Conservation (phyloP, 1,140 invertebrate species). For the Formica selysi region DNA sequence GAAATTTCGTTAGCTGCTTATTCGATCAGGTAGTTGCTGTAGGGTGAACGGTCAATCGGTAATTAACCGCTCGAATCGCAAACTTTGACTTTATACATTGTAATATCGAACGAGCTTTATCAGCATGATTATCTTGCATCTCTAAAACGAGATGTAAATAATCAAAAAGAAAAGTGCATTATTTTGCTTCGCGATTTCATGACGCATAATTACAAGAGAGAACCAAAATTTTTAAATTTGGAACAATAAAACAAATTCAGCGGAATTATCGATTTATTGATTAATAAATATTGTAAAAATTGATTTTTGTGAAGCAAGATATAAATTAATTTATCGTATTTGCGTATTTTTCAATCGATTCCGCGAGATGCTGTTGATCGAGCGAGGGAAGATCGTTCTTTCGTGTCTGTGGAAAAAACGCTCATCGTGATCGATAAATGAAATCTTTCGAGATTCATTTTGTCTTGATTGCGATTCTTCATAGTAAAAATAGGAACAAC, state of each 20-base stretch:
- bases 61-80: conserved; percentile 61
- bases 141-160: conserved; percentile 1
- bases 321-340: conserved; percentile 34
- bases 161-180: neutral
- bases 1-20: conserved; percentile 62
- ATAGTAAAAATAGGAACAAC: neutral
- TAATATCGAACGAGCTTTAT: conserved; percentile 50
- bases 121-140: neutral
- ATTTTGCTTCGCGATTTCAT: neutral
- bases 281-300: conserved; percentile 20
- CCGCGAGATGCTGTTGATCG: conserved; percentile 4
- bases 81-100: conserved; percentile 62
- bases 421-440: conserved; percentile 41
- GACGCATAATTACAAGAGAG: neutral
- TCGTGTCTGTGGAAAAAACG: conserved; percentile 1
- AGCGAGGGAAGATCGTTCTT: neutral
- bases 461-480: conserved; percentile 28
- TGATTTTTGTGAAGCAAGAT: too few relatives aligned
- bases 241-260: neutral
- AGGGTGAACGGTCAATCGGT: conserved; percentile 61
- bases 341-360: conserved; percentile 30
- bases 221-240: neutral
- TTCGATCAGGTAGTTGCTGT: conserved; percentile 64
- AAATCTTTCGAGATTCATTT: conserved; percentile 20
- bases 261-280: neutral